Evolutionary conservation across 53 echinoderm and acorn worm species (phyloP).

Genomic region (Temnopleurus reevesii): DNA sequence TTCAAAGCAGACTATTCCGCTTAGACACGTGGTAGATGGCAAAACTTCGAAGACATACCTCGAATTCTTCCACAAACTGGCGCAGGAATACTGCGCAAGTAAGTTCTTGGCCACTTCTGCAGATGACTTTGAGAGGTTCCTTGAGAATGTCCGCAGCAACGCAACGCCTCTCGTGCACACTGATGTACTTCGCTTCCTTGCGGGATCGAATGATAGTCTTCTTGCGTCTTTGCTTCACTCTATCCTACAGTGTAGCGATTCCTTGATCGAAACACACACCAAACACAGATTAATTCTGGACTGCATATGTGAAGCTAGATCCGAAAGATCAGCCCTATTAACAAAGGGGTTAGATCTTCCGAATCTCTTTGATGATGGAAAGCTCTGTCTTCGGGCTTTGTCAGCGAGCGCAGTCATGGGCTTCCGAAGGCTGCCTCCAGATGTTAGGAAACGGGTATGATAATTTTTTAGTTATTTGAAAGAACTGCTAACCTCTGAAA

Average conservation of each 20-base stretch:
- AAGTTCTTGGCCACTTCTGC: background rate
- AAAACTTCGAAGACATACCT: constrained; percentile 16
- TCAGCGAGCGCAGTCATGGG: background rate
- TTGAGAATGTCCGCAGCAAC: background rate
- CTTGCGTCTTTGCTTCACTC: background rate
- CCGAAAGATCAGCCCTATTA: background rate
- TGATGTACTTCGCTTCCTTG: constrained; percentile 13
- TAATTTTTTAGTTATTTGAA: background rate
- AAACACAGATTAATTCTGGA: constrained; percentile 9
- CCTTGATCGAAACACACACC: background rate
- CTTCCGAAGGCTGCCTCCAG: background rate
- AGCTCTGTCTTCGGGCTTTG: background rate
- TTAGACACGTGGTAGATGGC: background rate
- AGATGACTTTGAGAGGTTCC: background rate
- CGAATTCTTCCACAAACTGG: constrained; percentile 47
- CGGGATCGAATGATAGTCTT: background rate
- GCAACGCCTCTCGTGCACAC: background rate
- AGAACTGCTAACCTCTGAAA: too few relatives aligned
- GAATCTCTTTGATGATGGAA: constrained; percentile 13
- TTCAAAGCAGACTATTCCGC: constrained; percentile 14
- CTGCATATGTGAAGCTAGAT: constrained; percentile 28
- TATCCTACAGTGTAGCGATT: background rate
- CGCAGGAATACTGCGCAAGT: constrained; percentile 19
- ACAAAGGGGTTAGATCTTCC: background rate
- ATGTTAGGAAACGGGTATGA: background rate